phyloP scores from a whole-genome alignment of 2,797 vertebrate genomes.

The Furcifer pardalis region DNA sequence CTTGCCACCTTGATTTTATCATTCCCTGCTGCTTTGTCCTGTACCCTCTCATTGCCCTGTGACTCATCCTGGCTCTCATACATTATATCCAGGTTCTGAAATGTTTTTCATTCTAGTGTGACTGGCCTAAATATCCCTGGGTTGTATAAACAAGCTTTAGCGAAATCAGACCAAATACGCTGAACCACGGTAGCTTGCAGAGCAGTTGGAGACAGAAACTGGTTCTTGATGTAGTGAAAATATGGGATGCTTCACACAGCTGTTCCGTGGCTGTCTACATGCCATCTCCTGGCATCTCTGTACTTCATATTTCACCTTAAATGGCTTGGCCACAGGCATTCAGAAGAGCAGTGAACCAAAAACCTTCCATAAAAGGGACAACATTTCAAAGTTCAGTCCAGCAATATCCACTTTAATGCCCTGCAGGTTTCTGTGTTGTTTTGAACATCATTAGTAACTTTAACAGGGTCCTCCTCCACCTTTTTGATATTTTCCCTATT shows the following conservation, averaged over 20 bases:
- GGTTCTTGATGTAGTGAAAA: background rate
- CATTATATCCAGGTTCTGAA: too few species aligned
- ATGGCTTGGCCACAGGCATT: background rate
- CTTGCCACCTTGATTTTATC: too few species aligned
- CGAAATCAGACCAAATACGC: background rate
- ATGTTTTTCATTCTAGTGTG: too few species aligned
- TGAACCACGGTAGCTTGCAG: background rate
- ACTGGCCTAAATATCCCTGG: background rate
- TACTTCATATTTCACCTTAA: background rate
- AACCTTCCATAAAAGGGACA: background rate
- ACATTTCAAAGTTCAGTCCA: conserved; percentile 10
- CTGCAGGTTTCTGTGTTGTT: background rate
- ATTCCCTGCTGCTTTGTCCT: too few species aligned
- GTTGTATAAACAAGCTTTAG: background rate
- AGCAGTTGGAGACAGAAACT: background rate
- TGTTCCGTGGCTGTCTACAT: background rate
- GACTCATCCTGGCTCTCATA: too few species aligned
- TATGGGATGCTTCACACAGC: background rate
- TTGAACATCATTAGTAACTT: conserved; percentile 6
- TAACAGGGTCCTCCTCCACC: background rate
- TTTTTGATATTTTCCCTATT: background rate
- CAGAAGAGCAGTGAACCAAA: conserved; percentile 8
- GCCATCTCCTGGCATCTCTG: background rate
- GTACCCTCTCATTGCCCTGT: too few species aligned
- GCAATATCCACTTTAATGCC: background rate